These are phyloP conservation scores for Pristionchus exspectatus DNA, from an alignment of 2,888 invertebrate genomes.

Conservation along the genomic window DNA sequence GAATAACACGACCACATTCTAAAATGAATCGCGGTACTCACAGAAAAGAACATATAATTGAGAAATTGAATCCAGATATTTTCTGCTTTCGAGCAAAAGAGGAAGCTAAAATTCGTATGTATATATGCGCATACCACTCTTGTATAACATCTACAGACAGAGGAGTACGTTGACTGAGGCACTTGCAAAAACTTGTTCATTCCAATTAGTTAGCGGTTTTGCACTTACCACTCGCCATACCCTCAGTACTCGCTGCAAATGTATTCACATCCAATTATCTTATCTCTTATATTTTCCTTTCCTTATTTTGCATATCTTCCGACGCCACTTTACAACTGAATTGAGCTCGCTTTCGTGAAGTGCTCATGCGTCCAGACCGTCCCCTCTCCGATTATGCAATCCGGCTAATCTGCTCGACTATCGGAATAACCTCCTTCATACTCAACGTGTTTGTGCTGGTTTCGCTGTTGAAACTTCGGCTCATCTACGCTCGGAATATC, in stretches of 20 bases:
- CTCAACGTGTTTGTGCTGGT: not conserved
- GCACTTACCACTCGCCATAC: not conserved
- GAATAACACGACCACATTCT: no score
- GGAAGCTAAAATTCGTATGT: no score
- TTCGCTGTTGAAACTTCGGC: not conserved
- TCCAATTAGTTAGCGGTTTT: not conserved
- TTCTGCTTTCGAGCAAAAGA: no score
- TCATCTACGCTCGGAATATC: not conserved
- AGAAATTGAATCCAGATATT: no score
- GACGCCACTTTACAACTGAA: no score
- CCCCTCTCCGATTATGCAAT: not conserved
- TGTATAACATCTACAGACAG: not conserved
- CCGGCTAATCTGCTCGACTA: not conserved
- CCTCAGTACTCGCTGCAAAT: not conserved
- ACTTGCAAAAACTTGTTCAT: no score
- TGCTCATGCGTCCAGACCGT: not conserved
- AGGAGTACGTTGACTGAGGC: not conserved
- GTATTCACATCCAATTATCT: not conserved
- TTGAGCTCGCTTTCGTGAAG: no score
- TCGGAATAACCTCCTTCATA: not conserved
- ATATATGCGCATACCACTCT: not conserved
- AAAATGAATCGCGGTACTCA: no score
- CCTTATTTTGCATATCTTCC: not conserved
- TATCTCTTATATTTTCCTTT: not conserved
- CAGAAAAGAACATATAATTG: no score